phyloP scores from a whole-genome alignment of 2,888 invertebrate genomes.

The Odontocerum albicorne region DNA sequence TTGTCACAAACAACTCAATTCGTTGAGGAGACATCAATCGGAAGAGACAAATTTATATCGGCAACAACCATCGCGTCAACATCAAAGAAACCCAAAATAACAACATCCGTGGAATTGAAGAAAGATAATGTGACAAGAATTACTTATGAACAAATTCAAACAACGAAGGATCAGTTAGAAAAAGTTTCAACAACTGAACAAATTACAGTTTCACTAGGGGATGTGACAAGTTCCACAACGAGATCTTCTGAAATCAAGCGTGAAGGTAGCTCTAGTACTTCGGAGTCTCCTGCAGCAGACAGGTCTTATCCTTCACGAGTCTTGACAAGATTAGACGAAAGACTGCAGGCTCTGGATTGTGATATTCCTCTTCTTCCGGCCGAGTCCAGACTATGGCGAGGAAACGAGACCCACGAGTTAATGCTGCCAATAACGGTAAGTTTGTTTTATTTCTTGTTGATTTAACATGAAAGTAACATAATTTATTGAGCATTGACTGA shows the following conservation, averaged over 20 bases:
- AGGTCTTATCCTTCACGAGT: conserved; percentile 42
- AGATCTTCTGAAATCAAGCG: not conserved
- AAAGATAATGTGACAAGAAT: too few species aligned
- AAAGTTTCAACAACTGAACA: too few species aligned
- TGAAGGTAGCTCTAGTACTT: too few species aligned
- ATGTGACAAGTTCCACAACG: not conserved
- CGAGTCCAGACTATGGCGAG: conserved; percentile 69
- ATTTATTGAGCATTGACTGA: too few species aligned
- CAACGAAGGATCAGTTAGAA: too few species aligned
- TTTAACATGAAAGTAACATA: too few species aligned
- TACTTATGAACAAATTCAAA: too few species aligned
- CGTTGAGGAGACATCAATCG: not conserved
- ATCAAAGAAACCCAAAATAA: conserved; percentile 15
- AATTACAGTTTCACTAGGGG: too few species aligned
- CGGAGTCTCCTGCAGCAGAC: conserved; percentile 20
- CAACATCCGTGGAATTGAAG: conserved; percentile 1
- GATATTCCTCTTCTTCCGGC: conserved; percentile 66
- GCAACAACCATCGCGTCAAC: conserved; percentile 4
- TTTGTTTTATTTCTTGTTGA: conserved; percentile 32
- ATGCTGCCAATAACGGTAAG: conserved; percentile 68
- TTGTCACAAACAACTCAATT: conserved; percentile 42
- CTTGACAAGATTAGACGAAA: conserved; percentile 61
- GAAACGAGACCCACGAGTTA: conserved; percentile 72
- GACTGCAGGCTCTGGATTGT: conserved; percentile 65
- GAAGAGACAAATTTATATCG: conserved; percentile 1